Percentiles rank a stretch among this genome's conserved stretches.
These are phyloP conservation scores for Gymnopithys bicolor DNA, from an alignment of 2,797 vertebrate species.

Conservation along the genomic window DNA sequence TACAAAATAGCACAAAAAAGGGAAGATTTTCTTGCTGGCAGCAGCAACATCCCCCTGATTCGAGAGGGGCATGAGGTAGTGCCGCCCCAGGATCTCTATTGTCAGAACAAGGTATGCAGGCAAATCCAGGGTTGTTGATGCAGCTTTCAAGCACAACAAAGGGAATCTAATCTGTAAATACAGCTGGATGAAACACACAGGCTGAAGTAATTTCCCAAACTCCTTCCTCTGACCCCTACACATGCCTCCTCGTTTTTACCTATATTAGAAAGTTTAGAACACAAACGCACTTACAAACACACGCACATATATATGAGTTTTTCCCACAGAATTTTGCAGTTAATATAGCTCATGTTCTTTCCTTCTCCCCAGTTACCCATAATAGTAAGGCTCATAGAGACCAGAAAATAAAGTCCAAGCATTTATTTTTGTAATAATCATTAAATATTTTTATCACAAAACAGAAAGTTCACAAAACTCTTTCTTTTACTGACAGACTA, in stretches of 20 bases:
- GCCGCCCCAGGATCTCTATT: not conserved
- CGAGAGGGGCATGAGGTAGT: fast-evolving
- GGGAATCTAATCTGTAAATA: not conserved
- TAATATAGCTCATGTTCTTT: not conserved
- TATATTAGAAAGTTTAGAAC: not conserved
- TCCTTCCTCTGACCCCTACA: no score
- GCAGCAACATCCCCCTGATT: fast-evolving
- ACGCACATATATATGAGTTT: not conserved
- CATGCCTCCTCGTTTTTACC: not conserved
- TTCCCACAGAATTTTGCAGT: not conserved
- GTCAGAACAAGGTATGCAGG: not conserved
- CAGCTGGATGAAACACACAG: not conserved
- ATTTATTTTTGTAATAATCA: slow-evolving; percentile 57
- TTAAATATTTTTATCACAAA: slow-evolving; percentile 47
- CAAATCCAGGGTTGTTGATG: not conserved
- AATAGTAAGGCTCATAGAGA: not conserved
- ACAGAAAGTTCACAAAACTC: not conserved
- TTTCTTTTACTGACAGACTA: not conserved
- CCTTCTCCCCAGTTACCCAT: not conserved
- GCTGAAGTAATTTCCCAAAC: not conserved
- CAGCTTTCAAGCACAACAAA: not conserved
- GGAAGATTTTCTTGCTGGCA: not conserved
- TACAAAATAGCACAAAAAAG: not conserved
- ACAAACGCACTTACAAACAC: not conserved
- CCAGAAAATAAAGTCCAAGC: slow-evolving; percentile 30